These are phyloP conservation scores for Emys orbicularis DNA, from an alignment of 2,797 vertebrate genomes.

Conservation along the genomic window DNA sequence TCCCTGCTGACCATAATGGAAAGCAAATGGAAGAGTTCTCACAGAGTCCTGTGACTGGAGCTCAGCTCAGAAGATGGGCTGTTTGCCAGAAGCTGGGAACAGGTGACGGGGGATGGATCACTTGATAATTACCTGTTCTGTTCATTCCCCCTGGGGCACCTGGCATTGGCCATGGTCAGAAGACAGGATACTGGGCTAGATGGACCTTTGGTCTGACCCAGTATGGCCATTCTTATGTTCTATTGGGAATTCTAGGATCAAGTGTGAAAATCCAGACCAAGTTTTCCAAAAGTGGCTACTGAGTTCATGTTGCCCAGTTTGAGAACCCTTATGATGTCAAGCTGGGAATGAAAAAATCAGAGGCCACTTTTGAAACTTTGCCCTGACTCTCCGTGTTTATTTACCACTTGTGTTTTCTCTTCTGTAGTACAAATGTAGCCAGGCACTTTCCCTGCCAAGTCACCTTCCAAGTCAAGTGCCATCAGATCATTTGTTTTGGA, in stretches of 20 bases:
- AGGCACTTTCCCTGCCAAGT: too few species aligned
- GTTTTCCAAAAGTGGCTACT: background rate
- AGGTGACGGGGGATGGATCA: too few species aligned
- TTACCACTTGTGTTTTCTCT: background rate
- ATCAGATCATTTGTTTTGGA: background rate
- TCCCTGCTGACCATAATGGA: background rate
- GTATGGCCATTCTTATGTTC: too few species aligned
- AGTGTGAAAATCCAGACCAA: background rate
- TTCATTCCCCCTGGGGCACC: too few species aligned
- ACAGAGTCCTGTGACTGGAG: background rate
- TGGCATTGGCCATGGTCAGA: too few species aligned
- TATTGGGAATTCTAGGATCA: background rate
- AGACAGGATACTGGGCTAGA: too few species aligned
- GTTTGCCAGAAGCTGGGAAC: too few species aligned
- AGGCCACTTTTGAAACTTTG: background rate
- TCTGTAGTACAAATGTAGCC: background rate
- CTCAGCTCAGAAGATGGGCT: background rate
- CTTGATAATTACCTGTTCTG: too few species aligned
- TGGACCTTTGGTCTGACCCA: too few species aligned
- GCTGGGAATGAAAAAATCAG: background rate
- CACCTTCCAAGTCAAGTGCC: background rate
- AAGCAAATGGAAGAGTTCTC: background rate
- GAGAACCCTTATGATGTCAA: background rate
- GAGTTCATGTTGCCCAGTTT: background rate
- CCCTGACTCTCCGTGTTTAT: background rate